These are phyloP conservation scores for Odontomachus brunneus DNA, from an alignment of 1,140 invertebrate species.

Conservation along the genomic window DNA sequence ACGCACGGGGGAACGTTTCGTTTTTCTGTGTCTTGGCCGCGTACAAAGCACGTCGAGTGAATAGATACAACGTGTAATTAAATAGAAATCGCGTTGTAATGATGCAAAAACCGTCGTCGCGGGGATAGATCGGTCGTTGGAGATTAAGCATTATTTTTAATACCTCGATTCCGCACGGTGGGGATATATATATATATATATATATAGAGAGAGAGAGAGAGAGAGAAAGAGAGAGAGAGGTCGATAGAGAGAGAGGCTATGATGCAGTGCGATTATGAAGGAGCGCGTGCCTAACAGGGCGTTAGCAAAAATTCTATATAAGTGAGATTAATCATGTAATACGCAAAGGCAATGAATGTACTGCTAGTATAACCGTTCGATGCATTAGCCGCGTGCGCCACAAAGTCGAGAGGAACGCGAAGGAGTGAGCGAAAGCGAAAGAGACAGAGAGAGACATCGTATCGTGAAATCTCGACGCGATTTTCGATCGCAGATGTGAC, in stretches of 20 bases:
- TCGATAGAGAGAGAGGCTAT: too few species aligned
- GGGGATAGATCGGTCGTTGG: constrained; percentile 42
- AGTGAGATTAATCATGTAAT: constrained; percentile 51
- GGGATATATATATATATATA: too few species aligned
- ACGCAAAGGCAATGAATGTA: constrained; percentile 1
- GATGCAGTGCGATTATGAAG: background rate
- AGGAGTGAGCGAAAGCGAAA: too few species aligned
- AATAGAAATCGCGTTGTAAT: constrained; percentile 37
- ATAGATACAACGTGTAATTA: constrained; percentile 51
- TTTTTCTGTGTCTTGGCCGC: background rate
- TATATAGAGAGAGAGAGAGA: too few species aligned
- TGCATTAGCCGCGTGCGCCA: background rate
- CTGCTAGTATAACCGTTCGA: constrained; percentile 26
- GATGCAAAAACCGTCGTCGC: constrained; percentile 22
- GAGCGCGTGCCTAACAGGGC: constrained; percentile 4
- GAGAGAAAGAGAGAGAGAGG: too few species aligned
- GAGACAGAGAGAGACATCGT: background rate
- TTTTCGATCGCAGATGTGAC: constrained; percentile 55
- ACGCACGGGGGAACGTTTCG: too few species aligned
- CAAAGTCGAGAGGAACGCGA: background rate
- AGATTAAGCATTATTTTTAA: constrained; percentile 39
- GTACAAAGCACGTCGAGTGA: constrained; percentile 20
- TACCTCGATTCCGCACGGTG: background rate
- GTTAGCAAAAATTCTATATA: constrained; percentile 24
- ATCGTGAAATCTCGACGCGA: constrained; percentile 53